Conservation (phyloP, 2,888 invertebrate genomes). For the Luperina nickerlii region DNA sequence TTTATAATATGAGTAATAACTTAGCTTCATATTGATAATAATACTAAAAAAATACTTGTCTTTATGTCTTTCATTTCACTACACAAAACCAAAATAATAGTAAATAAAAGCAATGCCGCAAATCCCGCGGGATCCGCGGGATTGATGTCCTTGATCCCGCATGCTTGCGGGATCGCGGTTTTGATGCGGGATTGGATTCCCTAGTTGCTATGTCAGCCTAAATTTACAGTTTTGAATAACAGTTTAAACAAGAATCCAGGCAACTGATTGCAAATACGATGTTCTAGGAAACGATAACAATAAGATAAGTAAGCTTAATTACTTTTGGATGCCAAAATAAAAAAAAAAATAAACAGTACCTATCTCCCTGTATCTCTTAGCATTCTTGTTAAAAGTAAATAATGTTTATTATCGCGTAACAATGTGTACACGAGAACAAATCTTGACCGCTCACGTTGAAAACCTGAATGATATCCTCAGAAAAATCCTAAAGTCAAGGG, state of each 20-base stretch:
- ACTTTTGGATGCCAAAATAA: constrained; percentile 3
- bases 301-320: background rate
- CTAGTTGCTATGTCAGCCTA: background rate
- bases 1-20: too few relatives aligned
- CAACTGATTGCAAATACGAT: background rate
- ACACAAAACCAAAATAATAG: too few relatives aligned
- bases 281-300: background rate
- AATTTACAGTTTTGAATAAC: constrained; percentile 6
- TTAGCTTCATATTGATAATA: too few relatives aligned
- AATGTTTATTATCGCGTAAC: background rate
- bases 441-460: background rate
- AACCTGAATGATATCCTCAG: background rate
- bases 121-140: too few relatives aligned
- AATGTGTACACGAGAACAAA: background rate
- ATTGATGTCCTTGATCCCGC: too few relatives aligned
- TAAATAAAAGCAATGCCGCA: too few relatives aligned
- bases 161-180: too few relatives aligned
- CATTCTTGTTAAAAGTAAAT: constrained; percentile 21
- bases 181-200: too few relatives aligned
- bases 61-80: too few relatives aligned
- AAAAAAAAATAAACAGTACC: background rate
- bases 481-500: background rate
- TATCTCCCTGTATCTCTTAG: constrained; percentile 22
- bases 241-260: background rate
- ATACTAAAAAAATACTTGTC: too few relatives aligned